These are phyloP conservation scores for Agonum fuliginosum DNA, from an alignment of 2,888 invertebrate genomes.

Conservation along the genomic window DNA sequence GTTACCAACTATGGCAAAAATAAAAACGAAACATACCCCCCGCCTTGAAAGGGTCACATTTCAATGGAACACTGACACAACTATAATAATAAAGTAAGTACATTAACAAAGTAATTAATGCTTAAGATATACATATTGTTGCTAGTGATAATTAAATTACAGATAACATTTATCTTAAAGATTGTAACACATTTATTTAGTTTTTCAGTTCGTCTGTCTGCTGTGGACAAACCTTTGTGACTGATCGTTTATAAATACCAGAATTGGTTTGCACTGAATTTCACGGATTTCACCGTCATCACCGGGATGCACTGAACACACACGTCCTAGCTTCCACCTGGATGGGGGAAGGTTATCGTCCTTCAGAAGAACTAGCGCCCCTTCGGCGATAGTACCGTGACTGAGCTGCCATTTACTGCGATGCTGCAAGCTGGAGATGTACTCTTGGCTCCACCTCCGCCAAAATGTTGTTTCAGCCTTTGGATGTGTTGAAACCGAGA, in stretches of 20 bases:
- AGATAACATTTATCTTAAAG: no score
- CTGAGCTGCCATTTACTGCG: constrained; percentile 61
- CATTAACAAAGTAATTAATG: no score
- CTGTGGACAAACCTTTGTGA: no score
- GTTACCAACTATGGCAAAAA: no score
- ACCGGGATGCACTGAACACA: not conserved
- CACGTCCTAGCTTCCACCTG: not conserved
- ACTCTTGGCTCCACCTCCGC: constrained; percentile 62
- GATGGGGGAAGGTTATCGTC: not conserved
- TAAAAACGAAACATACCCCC: no score
- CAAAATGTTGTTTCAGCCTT: constrained; percentile 60
- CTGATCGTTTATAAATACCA: not conserved
- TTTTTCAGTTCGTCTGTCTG: no score
- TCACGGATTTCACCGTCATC: not conserved
- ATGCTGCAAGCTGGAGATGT: constrained; percentile 61
- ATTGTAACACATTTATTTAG: no score
- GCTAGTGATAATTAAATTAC: no score
- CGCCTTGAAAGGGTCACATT: no score
- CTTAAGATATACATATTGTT: no score
- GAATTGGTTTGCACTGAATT: not conserved
- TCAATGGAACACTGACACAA: no score
- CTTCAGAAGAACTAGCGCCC: not conserved
- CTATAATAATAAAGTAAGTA: no score
- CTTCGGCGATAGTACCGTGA: not conserved
- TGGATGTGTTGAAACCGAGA: constrained; percentile 62